Evolutionary conservation across 2,888 invertebrate species (phyloP).

Genomic region (Thysanoteuthis rhombus): DNA sequence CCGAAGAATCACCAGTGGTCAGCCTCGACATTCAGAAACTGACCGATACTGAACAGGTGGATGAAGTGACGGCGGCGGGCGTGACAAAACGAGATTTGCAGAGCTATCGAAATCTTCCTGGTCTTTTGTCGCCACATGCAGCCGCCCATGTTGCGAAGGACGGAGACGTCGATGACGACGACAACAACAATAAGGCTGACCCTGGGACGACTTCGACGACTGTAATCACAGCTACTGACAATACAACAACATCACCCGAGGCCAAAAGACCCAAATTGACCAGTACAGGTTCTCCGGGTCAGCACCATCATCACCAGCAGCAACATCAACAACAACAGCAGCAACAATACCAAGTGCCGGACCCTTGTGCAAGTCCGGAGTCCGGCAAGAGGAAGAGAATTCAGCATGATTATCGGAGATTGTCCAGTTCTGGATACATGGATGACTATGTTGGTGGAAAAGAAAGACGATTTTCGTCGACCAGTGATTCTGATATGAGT

Average conservation of each 20-base stretch:
- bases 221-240: neutral
- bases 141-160: constrained; percentile 38
- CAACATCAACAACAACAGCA: constrained; percentile 18
- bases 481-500: constrained; percentile 50
- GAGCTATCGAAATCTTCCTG: constrained; percentile 53
- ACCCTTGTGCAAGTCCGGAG: constrained; percentile 55
- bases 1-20: constrained; percentile 30
- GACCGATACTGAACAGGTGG: constrained; percentile 34
- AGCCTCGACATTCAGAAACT: constrained; percentile 39
- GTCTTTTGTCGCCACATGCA: constrained; percentile 46
- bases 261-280: constrained; percentile 48
- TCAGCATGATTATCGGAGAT: constrained; percentile 65
- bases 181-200: constrained; percentile 21
- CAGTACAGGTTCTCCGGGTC: constrained; percentile 36
- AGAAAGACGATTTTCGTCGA: constrained; percentile 54
- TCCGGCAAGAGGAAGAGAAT: constrained; percentile 60
- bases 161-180: neutral
- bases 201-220: neutral
- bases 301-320: neutral
- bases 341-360: constrained; percentile 30
- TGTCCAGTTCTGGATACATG: constrained; percentile 66
- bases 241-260: constrained; percentile 40
- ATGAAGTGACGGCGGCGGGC: constrained; percentile 14
- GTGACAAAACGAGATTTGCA: constrained; percentile 39
- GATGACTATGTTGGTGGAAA: constrained; percentile 63